Percentiles rank a stretch among this genome's conserved stretches.
These are phyloP conservation scores for Nebria brevicollis DNA, from an alignment of 2,888 invertebrate species.

Conservation along the genomic window DNA sequence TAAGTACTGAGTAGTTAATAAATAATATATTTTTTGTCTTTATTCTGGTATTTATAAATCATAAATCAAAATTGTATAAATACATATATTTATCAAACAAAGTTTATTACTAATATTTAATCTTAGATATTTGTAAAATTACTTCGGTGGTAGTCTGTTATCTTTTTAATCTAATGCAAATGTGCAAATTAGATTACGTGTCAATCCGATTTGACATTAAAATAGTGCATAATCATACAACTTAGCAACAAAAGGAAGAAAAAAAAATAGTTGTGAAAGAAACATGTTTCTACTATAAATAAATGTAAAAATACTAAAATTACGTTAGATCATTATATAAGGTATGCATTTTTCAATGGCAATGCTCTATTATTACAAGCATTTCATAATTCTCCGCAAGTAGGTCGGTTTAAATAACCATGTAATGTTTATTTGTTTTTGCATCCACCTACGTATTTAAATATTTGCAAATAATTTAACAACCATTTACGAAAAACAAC, in stretches of 20 bases:
- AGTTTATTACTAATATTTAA: too few relatives aligned
- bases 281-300: not conserved
- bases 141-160: too few relatives aligned
- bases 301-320: not conserved
- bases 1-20: not conserved
- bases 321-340: conserved; percentile 24
- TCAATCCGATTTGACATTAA: not conserved
- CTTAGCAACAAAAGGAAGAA: not conserved
- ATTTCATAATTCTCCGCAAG: conserved; percentile 18
- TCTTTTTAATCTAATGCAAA: too few relatives aligned
- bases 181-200: too few relatives aligned
- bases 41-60: too few relatives aligned
- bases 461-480: not conserved
- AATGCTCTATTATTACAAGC: conserved; percentile 18
- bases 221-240: not conserved
- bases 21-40: not conserved
- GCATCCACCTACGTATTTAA: conserved; percentile 10
- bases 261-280: not conserved
- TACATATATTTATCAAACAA: too few relatives aligned
- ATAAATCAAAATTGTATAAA: too few relatives aligned
- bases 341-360: conserved; percentile 28
- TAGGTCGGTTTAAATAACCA: conserved; percentile 5
- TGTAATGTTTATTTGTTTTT: conserved; percentile 2
- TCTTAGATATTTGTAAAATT: too few relatives aligned
- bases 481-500: not conserved